Evolutionary conservation across 2,113 vertebrate genomes (phyloP).

Genomic region (Cebus imitator): DNA sequence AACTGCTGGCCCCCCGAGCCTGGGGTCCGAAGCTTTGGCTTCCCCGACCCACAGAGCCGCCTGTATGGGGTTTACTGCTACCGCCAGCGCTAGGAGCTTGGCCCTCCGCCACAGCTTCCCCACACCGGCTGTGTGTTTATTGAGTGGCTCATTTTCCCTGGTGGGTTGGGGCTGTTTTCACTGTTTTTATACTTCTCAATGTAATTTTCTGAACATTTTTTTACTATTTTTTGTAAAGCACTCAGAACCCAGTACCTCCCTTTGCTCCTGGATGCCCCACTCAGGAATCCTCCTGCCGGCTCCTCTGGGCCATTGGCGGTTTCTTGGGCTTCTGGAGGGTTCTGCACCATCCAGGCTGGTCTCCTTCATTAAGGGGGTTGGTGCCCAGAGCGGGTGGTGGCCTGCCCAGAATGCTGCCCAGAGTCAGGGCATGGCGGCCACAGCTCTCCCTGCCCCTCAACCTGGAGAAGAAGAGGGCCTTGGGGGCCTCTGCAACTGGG

Average conservation of each 20-base stretch:
- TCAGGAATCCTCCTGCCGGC: too few relatives aligned
- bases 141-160: conserved; percentile 44
- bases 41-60: conserved; percentile 83
- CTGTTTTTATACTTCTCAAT: conserved; percentile 56
- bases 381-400: not conserved
- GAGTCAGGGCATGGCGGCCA: not conserved
- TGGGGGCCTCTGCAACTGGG: not conserved
- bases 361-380: not conserved
- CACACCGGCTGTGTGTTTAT: not conserved
- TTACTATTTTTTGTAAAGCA: conserved; percentile 38
- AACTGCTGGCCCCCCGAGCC: conserved; percentile 89
- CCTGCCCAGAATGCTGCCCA: rapidly evolving
- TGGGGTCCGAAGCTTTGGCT: conserved; percentile 92
- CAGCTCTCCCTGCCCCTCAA: rapidly evolving
- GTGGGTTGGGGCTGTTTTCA: conserved; percentile 7
- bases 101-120: rapidly evolving
- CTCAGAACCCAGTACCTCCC: not conserved
- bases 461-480: too few relatives aligned
- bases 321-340: not conserved
- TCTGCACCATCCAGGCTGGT: not conserved
- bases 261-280: not conserved
- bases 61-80: conserved; percentile 93
- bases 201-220: conserved; percentile 33
- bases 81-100: conserved; percentile 71
- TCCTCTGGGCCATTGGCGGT: not conserved